Evolutionary conservation across 2,797 vertebrate species (phyloP).

Genomic region (Hybognathus amarus): DNA sequence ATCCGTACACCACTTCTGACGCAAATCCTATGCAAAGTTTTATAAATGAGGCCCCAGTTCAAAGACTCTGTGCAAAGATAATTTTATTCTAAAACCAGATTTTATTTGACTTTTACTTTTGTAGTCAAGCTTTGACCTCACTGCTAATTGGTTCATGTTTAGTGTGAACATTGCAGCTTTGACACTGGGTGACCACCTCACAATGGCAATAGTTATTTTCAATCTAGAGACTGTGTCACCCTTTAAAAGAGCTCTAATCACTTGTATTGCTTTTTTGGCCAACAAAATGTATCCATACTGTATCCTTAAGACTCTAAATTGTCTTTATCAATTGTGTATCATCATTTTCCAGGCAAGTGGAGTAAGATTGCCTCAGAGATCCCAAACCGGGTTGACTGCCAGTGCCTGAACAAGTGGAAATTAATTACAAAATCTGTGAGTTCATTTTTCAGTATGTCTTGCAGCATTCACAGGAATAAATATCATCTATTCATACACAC

Average conservation of each 20-base stretch:
- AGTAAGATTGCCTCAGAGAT: slow-evolving; percentile 87
- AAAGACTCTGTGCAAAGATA: neutral
- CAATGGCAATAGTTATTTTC: neutral
- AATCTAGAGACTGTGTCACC: neutral
- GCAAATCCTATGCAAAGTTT: too few relatives aligned
- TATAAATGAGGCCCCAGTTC: too few relatives aligned
- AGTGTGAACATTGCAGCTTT: neutral
- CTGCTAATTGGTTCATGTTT: neutral
- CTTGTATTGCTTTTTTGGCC: neutral
- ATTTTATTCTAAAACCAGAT: neutral
- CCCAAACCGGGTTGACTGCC: slow-evolving; percentile 80
- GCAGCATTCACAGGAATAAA: neutral
- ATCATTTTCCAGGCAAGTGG: slow-evolving; percentile 83
- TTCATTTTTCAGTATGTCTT: neutral
- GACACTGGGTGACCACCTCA: neutral
- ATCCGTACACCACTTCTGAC: too few relatives aligned
- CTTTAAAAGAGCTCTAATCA: neutral
- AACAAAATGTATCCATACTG: neutral
- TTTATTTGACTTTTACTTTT: neutral
- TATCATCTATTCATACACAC: neutral
- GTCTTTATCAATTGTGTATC: neutral
- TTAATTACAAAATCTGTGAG: slow-evolving; percentile 59
- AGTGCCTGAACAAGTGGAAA: slow-evolving; percentile 88
- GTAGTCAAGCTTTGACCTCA: neutral
- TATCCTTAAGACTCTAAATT: neutral